phyloP scores from a whole-genome alignment of 2,888 invertebrate species.

The Malachius bipustulatus region DNA sequence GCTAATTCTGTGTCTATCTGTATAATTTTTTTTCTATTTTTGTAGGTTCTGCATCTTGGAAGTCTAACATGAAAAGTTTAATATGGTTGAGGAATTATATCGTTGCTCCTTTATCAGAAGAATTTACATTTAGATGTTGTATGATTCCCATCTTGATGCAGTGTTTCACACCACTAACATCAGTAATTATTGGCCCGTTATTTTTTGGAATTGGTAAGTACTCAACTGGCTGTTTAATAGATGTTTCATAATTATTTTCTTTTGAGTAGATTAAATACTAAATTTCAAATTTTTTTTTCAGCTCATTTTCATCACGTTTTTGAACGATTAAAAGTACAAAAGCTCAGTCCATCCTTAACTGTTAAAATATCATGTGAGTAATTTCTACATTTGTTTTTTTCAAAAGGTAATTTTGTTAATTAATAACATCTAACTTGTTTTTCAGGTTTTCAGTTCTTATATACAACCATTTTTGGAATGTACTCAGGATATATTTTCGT shows the following conservation, averaged over 20 bases:
- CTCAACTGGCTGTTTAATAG: no score
- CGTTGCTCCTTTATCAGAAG: conserved; percentile 88
- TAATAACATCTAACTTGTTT: conserved; percentile 22
- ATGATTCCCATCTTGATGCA: conserved; percentile 86
- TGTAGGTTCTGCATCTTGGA: conserved; percentile 43
- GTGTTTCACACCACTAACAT: conserved; percentile 59
- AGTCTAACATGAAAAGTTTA: conserved; percentile 54
- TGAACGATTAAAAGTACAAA: conserved; percentile 51
- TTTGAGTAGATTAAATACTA: no score
- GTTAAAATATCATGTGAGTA: conserved; percentile 59
- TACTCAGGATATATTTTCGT: conserved; percentile 89
- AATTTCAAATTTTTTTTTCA: no score
- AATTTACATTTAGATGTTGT: conserved; percentile 90
- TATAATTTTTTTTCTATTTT: no score
- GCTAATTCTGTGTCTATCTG: no score
- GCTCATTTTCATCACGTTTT: conserved; percentile 89
- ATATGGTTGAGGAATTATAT: conserved; percentile 82
- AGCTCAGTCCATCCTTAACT: conserved; percentile 43
- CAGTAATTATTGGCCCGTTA: conserved; percentile 75
- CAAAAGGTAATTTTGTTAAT: no score
- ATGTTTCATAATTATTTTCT: no score
- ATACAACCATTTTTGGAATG: conserved; percentile 86
- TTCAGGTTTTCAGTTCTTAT: conserved; percentile 75
- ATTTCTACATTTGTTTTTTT: no score
- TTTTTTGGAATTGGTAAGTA: conserved; percentile 78